A percentile compares a stretch with the other conserved stretches of the same genome.
Evolutionary conservation across 1,140 invertebrate species (phyloP).

Genomic region (Drosophila burlai): DNA sequence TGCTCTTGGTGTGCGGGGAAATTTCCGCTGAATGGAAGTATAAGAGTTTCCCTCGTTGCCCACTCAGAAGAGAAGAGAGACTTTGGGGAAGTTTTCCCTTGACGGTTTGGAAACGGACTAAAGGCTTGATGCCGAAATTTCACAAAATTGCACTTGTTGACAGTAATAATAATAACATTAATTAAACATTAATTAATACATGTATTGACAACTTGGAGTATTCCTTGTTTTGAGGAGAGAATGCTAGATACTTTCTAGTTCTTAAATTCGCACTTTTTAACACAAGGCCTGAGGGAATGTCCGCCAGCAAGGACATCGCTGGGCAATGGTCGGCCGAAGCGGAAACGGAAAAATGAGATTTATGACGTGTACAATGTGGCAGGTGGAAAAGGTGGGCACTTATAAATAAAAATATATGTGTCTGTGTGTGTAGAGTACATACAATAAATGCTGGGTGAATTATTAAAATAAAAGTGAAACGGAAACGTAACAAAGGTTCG

Average conservation of each 20-base stretch:
- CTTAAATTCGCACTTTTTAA: constrained; percentile 26
- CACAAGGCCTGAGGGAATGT: background rate
- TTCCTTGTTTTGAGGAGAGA: background rate
- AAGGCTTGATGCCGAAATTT: constrained; percentile 25
- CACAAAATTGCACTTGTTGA: constrained; percentile 58
- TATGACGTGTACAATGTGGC: constrained; percentile 74
- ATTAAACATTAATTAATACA: background rate
- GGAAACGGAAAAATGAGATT: constrained; percentile 83
- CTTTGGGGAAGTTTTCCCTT: constrained; percentile 20
- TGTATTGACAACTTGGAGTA: background rate
- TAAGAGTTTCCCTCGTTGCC: constrained; percentile 38
- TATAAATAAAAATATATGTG: constrained; percentile 63
- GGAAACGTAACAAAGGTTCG: constrained; percentile 83
- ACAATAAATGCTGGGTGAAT: constrained; percentile 80
- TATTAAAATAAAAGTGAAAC: constrained; percentile 84
- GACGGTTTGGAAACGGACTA: constrained; percentile 44
- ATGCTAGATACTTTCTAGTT: background rate
- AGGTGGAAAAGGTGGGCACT: constrained; percentile 26
- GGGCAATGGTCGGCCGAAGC: constrained; percentile 58
- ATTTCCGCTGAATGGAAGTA: constrained; percentile 57
- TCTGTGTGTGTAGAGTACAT: constrained; percentile 49
- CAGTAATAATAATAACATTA: background rate
- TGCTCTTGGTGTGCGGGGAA: constrained; percentile 35
- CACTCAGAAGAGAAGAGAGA: constrained; percentile 8
- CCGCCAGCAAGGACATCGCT: constrained; percentile 17